Conservation (phyloP, 2,888 invertebrate genomes). For the Chirona hameri region DNA sequence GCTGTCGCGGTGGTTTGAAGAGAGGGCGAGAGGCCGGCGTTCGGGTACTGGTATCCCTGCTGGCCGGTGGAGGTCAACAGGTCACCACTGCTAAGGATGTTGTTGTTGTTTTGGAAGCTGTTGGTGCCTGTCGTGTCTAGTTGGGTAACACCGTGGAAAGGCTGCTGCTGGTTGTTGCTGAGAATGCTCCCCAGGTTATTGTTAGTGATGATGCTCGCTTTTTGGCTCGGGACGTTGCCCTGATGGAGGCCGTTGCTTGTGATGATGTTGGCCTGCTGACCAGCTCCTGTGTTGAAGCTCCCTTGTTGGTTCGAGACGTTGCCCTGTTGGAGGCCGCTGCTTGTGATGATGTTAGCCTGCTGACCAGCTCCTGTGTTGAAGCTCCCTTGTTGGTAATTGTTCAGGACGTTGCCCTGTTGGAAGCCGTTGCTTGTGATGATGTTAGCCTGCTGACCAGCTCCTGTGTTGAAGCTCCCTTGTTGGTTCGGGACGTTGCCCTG, state of each 20-base stretch:
- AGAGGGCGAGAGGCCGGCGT: neutral
- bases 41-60: neutral
- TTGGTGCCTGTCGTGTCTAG: neutral
- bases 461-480: too few species aligned
- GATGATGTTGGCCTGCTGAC: too few species aligned
- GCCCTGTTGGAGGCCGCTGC: neutral
- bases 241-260: neutral
- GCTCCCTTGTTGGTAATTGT: neutral
- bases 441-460: too few species aligned
- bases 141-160: neutral
- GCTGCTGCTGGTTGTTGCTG: neutral
- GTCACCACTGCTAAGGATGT: neutral
- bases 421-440: neutral
- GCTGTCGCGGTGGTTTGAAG: neutral
- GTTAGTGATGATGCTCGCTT: neutral
- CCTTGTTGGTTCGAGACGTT: neutral
- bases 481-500: neutral
- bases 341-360: too few species aligned
- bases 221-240: neutral
- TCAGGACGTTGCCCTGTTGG: neutral
- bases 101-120: neutral
- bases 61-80: neutral
- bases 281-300: too few species aligned
- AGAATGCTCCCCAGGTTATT: neutral
- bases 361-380: too few species aligned